A percentile compares a stretch with the other conserved stretches of the same genome.
Evolutionary conservation across 2,888 invertebrate genomes (phyloP).

Genomic region (Prosapia bicincta): DNA sequence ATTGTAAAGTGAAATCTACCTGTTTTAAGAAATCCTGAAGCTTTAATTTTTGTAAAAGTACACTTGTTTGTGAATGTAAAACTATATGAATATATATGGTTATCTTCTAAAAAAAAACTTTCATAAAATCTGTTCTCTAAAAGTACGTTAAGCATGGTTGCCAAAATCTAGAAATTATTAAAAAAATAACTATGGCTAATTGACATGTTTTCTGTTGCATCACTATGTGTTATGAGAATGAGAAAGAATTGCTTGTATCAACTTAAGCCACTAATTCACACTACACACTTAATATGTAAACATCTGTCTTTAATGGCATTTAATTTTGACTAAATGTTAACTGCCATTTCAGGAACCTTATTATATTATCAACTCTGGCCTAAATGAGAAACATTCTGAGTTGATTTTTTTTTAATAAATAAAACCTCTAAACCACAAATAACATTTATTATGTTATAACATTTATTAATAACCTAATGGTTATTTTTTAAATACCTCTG

Average conservation of each 20-base stretch:
- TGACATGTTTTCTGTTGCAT: neutral
- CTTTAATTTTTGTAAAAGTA: conserved; percentile 23
- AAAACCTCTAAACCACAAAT: no score
- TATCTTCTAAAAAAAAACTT: conserved; percentile 18
- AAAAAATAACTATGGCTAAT: neutral
- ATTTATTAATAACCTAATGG: no score
- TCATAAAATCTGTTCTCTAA: neutral
- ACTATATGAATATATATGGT: conserved; percentile 19
- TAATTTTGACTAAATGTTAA: no score
- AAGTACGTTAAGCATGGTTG: neutral
- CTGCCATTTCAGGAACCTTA: no score
- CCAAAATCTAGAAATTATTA: neutral
- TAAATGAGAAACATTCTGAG: no score
- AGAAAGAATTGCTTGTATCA: no score
- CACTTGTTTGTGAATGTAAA: conserved; percentile 22
- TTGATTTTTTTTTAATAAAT: no score
- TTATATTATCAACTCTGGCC: no score
- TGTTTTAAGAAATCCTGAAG: conserved; percentile 3
- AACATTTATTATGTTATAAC: no score
- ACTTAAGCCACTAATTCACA: no score
- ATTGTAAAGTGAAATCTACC: neutral
- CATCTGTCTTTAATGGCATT: neutral
- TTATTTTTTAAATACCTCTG: no score
- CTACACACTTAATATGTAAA: neutral
- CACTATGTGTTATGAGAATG: no score